Base-by-base conservation (phyloP, 2,113 vertebrate species). In the Taurulus bubalis region DNA sequence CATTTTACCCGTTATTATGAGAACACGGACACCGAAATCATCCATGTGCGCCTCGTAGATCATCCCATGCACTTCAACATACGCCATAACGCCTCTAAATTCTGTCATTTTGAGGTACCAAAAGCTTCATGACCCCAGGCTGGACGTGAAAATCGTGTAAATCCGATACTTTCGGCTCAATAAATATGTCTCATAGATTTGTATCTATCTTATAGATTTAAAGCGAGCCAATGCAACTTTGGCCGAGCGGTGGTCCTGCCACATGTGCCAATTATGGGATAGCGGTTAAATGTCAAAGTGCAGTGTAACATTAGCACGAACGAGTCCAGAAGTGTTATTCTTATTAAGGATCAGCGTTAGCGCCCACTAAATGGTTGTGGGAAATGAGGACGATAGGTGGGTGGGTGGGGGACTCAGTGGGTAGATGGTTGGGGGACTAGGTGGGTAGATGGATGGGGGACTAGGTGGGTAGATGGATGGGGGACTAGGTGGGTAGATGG, bases 41-140 rank as follows among this genome's bases (percentile, higher is more conserved):
- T 87, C 68, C 63, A 45, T 2, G 58, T 84, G 22, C 62, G 14
- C 63, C 67, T 70, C 87, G 26, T 84, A 83, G 26, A 89, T 89
- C 90, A 88, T 11, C 55, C 3, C 0, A 14, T 9, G 34, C 65
- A 75, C 69, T 30, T 84, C 73, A 30, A n/a, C 63, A 1, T 26
- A 10, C 22, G 24, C 56, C 2, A 6, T 63, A n/a, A 62, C 28
- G 0, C 10, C 74, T 76, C 74, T 71, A 79, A 80, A 79, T 68
- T 80, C 2, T 8, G 75, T 84, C 60, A 69, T 75, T 65, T 75
- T 68, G 28, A 81, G 85, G 67, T 64, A 28, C 38, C 22, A 12
- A 49, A 64, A 3, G 62, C 80, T 87, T 86, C 69, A 68, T 8
- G 77, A 66, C 79, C 68, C n/a, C 53, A 32, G 32, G 28, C 36